phyloP scores from a whole-genome alignment of 2,888 invertebrate species.

The Tholera decimalis region DNA sequence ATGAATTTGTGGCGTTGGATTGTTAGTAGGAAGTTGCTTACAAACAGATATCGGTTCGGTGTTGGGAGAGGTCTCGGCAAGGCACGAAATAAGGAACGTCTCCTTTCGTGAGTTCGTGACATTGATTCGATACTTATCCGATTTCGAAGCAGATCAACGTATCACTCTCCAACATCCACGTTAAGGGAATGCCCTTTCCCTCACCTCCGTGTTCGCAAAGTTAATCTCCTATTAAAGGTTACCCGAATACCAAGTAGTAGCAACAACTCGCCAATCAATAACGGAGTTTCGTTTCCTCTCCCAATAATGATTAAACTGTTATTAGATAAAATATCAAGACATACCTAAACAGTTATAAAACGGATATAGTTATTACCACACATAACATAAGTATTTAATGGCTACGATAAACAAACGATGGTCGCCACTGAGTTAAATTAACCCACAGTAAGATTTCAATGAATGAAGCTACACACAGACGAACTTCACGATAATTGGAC shows the following conservation, averaged over 20 bases:
- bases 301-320: neutral
- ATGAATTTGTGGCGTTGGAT: conserved; percentile 23
- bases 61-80: neutral
- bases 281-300: conserved; percentile 1
- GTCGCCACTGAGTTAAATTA: neutral
- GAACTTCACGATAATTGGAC: conserved; percentile 8
- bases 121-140: conserved; percentile 1
- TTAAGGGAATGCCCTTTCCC: neutral
- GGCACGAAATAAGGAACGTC: neutral
- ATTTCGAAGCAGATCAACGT: neutral
- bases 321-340: neutral
- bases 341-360: too few relatives aligned
- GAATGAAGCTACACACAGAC: conserved; percentile 8
- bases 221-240: conserved; percentile 11
- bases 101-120: neutral
- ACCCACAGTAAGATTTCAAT: neutral
- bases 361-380: neutral
- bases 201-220: conserved; percentile 10
- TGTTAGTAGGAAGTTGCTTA: conserved; percentile 10
- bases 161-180: neutral
- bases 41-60: conserved; percentile 13
- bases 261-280: conserved; percentile 23
- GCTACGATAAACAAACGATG: neutral
- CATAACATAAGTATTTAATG: neutral
- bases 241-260: conserved; percentile 18